Evolutionary conservation across 2,888 invertebrate genomes (phyloP).

Genomic region (Byasa hedistus): DNA sequence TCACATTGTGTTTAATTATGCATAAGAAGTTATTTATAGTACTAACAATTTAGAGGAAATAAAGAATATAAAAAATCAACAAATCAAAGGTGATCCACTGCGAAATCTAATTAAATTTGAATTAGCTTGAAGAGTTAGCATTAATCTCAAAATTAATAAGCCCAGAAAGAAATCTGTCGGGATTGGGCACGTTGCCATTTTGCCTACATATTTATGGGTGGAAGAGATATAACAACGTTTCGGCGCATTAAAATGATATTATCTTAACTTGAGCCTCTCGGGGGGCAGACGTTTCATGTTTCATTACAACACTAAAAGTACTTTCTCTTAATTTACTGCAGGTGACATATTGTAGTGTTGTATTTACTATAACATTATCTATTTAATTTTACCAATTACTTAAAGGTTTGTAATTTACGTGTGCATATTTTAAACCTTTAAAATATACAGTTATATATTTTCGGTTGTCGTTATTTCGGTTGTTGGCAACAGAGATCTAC

Average conservation of each 20-base stretch:
- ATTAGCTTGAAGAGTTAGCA: background rate
- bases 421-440: too few relatives aligned
- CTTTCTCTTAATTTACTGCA: background rate
- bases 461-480: too few relatives aligned
- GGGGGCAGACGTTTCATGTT: background rate
- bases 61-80: too few relatives aligned
- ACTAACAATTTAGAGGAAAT: too few relatives aligned
- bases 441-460: too few relatives aligned
- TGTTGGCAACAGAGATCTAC: too few relatives aligned
- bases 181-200: constrained; percentile 2
- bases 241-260: constrained; percentile 3
- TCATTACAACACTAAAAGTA: background rate
- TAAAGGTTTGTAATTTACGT: too few relatives aligned
- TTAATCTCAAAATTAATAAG: background rate
- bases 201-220: background rate
- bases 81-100: too few relatives aligned
- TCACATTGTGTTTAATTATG: too few relatives aligned
- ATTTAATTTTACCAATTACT: background rate
- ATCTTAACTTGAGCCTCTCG: constrained; percentile 1
- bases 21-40: too few relatives aligned
- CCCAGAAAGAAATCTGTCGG: background rate
- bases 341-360: background rate
- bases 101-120: too few relatives aligned
- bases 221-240: constrained; percentile 2
- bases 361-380: background rate